A percentile compares a stretch with the other conserved stretches of the same genome.
Conservation (phyloP, 2,797 vertebrate species). For the Parauchenoglanis ngamensis region DNA sequence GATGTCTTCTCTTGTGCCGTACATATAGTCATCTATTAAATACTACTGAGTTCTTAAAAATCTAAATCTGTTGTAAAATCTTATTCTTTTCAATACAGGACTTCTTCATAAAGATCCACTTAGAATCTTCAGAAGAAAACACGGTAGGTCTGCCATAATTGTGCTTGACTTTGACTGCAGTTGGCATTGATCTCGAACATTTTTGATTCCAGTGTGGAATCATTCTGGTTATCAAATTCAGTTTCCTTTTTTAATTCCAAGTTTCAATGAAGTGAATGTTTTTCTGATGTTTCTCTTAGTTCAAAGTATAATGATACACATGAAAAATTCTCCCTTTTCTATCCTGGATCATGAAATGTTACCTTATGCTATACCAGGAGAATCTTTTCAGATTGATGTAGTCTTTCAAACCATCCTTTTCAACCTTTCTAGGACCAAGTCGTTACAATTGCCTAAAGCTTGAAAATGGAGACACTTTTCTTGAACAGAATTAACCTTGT, state of each 20-base stretch:
- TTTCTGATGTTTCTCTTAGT: neutral
- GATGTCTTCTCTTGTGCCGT: neutral
- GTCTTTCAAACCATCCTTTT: neutral
- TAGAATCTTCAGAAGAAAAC: neutral
- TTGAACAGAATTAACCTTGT: neutral
- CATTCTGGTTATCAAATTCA: neutral
- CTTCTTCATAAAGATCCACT: neutral
- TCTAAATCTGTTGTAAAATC: neutral
- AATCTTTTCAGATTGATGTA: neutral
- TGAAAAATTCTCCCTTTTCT: neutral
- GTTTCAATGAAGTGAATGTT: neutral
- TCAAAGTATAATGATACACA: neutral
- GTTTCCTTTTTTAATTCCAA: neutral
- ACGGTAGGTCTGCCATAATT: conserved; percentile 27
- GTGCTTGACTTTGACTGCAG: neutral
- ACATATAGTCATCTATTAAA: neutral
- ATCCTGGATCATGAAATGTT: neutral
- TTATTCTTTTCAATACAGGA: conserved; percentile 40
- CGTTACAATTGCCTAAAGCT: neutral
- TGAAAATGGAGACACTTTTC: neutral
- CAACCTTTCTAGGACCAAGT: neutral
- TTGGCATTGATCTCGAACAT: neutral
- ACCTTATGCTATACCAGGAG: neutral
- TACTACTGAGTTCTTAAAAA: neutral
- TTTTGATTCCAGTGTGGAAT: neutral